Conservation (phyloP, 2,888 invertebrate species). For the Deroplatys truncata region DNA sequence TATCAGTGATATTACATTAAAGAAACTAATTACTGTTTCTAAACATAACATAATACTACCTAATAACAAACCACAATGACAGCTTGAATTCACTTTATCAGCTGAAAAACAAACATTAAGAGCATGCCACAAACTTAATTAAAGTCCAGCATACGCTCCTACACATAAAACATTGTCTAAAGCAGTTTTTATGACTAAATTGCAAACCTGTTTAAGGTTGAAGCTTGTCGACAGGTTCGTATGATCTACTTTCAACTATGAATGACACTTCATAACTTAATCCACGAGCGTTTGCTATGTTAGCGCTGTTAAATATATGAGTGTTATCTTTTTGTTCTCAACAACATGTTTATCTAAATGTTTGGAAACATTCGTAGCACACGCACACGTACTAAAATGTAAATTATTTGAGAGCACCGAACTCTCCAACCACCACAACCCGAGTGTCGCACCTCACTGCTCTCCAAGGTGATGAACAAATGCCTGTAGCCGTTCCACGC, state of each 20-base stretch:
- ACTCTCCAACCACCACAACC: conserved; percentile 28
- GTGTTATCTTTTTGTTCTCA: conserved; percentile 30
- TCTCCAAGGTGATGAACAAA: conserved; percentile 26
- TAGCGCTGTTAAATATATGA: conserved; percentile 5
- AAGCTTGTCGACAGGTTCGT: conserved; percentile 3
- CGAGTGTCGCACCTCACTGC: conserved; percentile 27
- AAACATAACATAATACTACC: neutral
- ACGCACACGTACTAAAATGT: conserved; percentile 22
- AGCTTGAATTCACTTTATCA: neutral
- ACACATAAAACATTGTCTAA: neutral
- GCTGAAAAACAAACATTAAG: neutral
- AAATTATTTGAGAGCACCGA: conserved; percentile 19
- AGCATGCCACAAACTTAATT: neutral
- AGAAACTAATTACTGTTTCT: neutral
- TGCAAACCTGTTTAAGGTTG: conserved; percentile 17
- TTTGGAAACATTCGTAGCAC: conserved; percentile 26
- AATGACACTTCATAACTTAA: conserved; percentile 10
- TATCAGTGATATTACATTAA: neutral
- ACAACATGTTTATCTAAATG: conserved; percentile 26
- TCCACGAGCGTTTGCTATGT: conserved; percentile 1
- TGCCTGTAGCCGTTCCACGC: conserved; percentile 13
- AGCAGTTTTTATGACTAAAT: neutral
- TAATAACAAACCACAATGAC: neutral
- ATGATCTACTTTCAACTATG: conserved; percentile 23
- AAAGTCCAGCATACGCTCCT: neutral